Evolutionary conservation across 2,797 vertebrate genomes (phyloP).

Genomic region (Acipenser ruthenus): DNA sequence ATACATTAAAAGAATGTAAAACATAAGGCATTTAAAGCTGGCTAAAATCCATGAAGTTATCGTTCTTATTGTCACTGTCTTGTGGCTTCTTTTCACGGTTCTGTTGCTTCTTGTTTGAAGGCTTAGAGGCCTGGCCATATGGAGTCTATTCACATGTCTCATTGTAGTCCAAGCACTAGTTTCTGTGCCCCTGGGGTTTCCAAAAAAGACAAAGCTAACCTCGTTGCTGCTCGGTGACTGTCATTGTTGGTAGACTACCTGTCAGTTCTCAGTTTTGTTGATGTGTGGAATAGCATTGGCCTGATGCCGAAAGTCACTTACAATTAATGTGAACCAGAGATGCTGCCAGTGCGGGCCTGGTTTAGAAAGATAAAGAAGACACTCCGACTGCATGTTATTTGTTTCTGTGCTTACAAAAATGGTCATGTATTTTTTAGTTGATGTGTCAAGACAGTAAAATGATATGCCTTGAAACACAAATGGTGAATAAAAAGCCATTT

Average conservation of each 20-base stretch:
- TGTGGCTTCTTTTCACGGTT: constrained; percentile 9
- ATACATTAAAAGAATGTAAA: too few species aligned
- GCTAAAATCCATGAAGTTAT: constrained; percentile 3
- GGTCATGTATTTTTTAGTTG: constrained; percentile 2
- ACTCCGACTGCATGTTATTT: constrained; percentile 14
- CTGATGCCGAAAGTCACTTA: constrained; percentile 43
- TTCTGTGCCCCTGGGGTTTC: constrained; percentile 15
- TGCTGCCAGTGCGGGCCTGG: constrained; percentile 27
- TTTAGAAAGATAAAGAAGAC: constrained; percentile 29
- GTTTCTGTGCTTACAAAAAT: constrained; percentile 22
- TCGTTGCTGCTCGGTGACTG: constrained; percentile 33
- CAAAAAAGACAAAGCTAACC: constrained; percentile 19
- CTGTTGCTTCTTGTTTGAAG: constrained; percentile 20
- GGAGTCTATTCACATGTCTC: constrained; percentile 18
- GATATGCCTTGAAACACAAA: neutral
- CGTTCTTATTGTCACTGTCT: neutral
- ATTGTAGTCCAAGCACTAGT: constrained; percentile 15
- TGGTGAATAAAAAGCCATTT: neutral
- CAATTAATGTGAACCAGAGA: constrained; percentile 32
- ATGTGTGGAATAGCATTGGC: constrained; percentile 28
- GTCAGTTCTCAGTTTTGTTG: constrained; percentile 43
- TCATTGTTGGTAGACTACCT: constrained; percentile 42
- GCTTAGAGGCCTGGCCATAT: neutral
- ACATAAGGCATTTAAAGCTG: neutral
- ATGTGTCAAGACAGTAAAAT: neutral